A percentile compares a stretch with the other conserved stretches of the same genome.
Evolutionary conservation across 2,797 vertebrate species (phyloP).

Genomic region (Hydrophis major): DNA sequence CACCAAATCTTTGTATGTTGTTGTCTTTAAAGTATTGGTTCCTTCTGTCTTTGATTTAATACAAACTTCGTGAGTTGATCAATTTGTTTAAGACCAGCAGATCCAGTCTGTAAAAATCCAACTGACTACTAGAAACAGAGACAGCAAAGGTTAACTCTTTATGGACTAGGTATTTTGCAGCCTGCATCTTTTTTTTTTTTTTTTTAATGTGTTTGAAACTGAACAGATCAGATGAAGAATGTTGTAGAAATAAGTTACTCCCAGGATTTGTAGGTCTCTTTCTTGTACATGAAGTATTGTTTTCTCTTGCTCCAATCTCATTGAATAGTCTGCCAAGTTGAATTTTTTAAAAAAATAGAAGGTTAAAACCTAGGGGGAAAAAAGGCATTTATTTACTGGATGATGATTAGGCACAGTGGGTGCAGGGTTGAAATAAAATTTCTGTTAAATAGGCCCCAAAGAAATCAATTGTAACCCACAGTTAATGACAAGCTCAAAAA

Average conservation of each 20-base stretch:
- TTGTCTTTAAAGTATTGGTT: neutral
- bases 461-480: slow-evolving; percentile 71
- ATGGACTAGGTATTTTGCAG: neutral
- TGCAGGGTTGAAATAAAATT: slow-evolving; percentile 70
- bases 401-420: slow-evolving; percentile 62
- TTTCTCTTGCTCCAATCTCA: slow-evolving; percentile 7
- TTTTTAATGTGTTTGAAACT: neutral
- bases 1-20: neutral
- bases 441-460: slow-evolving; percentile 66
- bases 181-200: neutral
- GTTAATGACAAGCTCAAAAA: slow-evolving; percentile 70
- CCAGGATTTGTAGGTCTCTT: neutral
- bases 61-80: neutral
- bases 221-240: neutral
- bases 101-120: neutral
- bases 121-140: neutral
- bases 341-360: slow-evolving; percentile 16
- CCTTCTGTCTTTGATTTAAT: neutral
- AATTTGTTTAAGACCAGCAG: neutral
- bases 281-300: neutral
- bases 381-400: slow-evolving; percentile 63
- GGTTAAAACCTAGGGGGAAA: slow-evolving; percentile 34
- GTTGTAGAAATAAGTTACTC: neutral
- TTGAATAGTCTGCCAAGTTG: slow-evolving; percentile 19
- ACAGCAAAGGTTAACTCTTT: neutral